Conservation (phyloP, 2,113 vertebrate species). For the Syrrhaptes paradoxus region DNA sequence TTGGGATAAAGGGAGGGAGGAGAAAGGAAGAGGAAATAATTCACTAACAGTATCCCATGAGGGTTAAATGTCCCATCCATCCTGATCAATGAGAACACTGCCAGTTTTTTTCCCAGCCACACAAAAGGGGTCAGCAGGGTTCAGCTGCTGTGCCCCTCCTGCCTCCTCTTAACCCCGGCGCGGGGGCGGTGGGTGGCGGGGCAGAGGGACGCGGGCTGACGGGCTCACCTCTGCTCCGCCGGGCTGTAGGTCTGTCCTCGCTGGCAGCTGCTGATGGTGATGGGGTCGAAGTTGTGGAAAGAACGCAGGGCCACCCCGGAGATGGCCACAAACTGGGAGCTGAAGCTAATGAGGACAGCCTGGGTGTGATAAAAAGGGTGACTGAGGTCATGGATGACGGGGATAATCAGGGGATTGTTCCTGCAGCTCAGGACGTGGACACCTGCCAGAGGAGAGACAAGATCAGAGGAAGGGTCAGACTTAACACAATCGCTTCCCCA, state of each 20-base stretch:
- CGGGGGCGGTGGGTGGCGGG: background rate
- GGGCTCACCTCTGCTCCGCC: slow-evolving; percentile 91
- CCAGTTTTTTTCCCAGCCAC: background rate
- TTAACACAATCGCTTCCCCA: slow-evolving; percentile 67
- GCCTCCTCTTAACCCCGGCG: background rate
- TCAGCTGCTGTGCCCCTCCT: slow-evolving; percentile 30
- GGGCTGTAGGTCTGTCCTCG: slow-evolving; percentile 98
- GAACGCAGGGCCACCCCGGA: slow-evolving; percentile 96
- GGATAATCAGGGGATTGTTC: slow-evolving; percentile 96
- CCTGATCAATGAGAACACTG: slow-evolving; percentile 53
- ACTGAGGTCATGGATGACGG: slow-evolving; percentile 97
- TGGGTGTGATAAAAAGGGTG: slow-evolving; percentile 96
- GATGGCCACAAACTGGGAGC: slow-evolving; percentile 90
- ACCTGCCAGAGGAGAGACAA: slow-evolving; percentile 80
- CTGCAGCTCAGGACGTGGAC: slow-evolving; percentile 95
- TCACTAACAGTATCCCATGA: slow-evolving; percentile 43
- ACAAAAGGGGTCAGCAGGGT: slow-evolving; percentile 41
- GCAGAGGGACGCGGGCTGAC: background rate
- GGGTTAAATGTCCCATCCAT: slow-evolving; percentile 70
- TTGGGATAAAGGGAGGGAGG: slow-evolving; percentile 44
- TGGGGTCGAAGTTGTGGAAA: slow-evolving; percentile 98
- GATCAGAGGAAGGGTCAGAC: slow-evolving; percentile 74
- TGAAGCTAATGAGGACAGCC: slow-evolving; percentile 91
- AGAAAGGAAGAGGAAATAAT: slow-evolving; percentile 72
- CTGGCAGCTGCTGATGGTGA: slow-evolving; percentile 97